Conservation (phyloP, 2,797 vertebrate genomes). For the Telmatherina bonti region DNA sequence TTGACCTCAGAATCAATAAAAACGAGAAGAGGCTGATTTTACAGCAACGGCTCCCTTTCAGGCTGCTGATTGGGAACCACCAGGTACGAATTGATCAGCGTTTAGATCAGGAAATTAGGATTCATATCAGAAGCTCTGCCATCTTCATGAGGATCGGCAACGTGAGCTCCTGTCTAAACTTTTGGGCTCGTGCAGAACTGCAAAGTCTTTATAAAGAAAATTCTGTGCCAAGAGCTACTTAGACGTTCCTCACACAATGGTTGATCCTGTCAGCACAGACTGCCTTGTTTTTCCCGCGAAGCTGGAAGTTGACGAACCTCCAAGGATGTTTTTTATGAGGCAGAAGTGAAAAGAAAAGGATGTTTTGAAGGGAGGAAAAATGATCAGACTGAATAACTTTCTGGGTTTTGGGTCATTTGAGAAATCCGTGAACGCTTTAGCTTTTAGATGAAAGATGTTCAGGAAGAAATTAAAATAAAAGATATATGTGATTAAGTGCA, state of each 20-base stretch:
- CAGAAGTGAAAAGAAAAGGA: constrained; percentile 46
- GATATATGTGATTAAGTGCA: constrained; percentile 14
- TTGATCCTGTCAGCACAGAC: constrained; percentile 27
- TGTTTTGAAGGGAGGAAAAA: constrained; percentile 46
- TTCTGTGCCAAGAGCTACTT: constrained; percentile 44
- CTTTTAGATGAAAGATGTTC: constrained; percentile 31
- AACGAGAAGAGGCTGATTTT: background rate
- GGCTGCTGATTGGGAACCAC: constrained; percentile 22
- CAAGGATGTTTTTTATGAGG: constrained; percentile 59
- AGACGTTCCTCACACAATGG: constrained; percentile 34
- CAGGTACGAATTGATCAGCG: constrained; percentile 22
- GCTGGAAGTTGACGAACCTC: constrained; percentile 54
- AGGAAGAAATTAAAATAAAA: constrained; percentile 16
- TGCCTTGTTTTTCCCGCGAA: constrained; percentile 16
- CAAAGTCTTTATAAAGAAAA: constrained; percentile 40
- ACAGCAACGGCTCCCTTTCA: background rate
- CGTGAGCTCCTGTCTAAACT: constrained; percentile 30
- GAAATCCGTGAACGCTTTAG: constrained; percentile 35
- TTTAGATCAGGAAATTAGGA: constrained; percentile 34
- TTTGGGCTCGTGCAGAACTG: constrained; percentile 30
- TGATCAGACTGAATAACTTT: constrained; percentile 42
- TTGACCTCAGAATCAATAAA: constrained; percentile 9
- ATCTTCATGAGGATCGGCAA: background rate
- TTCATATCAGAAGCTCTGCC: constrained; percentile 47
- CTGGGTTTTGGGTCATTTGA: constrained; percentile 32